These are phyloP conservation scores for Leptopilina clavipes DNA, from an alignment of 1,140 invertebrate genomes.

Conservation along the genomic window DNA sequence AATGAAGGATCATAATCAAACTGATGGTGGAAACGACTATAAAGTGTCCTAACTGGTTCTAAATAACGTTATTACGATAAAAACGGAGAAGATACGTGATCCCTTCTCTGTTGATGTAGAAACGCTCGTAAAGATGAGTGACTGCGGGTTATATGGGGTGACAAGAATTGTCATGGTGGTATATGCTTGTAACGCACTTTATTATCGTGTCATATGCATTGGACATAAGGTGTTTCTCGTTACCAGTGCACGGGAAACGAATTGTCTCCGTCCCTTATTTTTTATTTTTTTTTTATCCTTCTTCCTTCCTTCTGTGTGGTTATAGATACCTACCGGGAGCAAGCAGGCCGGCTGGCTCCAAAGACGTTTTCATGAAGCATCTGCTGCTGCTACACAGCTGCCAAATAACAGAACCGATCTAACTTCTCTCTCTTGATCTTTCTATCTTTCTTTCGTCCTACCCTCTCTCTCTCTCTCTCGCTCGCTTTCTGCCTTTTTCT, in stretches of 20 bases:
- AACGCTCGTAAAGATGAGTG: background rate
- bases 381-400: constrained; percentile 69
- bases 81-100: too few species aligned
- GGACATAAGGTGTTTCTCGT: constrained; percentile 44
- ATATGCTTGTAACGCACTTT: constrained; percentile 23
- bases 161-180: constrained; percentile 3
- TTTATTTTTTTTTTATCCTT: constrained; percentile 24
- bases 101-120: too few species aligned
- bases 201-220: constrained; percentile 32
- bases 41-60: too few species aligned
- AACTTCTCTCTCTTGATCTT: constrained; percentile 48
- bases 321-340: constrained; percentile 46
- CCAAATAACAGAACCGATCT: constrained; percentile 70
- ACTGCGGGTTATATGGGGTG: background rate
- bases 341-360: constrained; percentile 62
- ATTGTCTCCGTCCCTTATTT: constrained; percentile 44
- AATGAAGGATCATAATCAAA: too few species aligned
- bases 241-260: constrained; percentile 40
- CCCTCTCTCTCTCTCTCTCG: constrained; percentile 33
- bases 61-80: too few species aligned
- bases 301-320: constrained; percentile 33
- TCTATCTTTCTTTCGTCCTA: constrained; percentile 35
- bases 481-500: background rate
- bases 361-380: constrained; percentile 70
- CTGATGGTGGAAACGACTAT: too few species aligned